Base-by-base conservation (phyloP, 1,140 invertebrate genomes). In the Cydia splendana region DNA sequence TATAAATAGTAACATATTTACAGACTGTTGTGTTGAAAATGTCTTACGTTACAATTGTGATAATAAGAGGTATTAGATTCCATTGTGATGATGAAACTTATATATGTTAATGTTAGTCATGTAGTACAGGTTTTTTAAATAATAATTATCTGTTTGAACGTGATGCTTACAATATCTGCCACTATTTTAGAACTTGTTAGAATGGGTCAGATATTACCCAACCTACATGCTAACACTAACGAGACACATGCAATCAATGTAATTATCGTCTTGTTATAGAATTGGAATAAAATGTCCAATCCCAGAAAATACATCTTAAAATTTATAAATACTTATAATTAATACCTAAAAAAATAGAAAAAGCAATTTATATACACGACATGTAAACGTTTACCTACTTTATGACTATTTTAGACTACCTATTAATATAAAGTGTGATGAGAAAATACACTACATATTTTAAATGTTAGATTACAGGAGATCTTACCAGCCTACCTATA, bases 331-430 rank as follows among this genome's bases (percentile, higher is more conserved):
- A 62, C 57, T 62, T 62, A 62, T 1, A 62, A 20, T 24, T 62
- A 62, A 24, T 24, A 34, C 3, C 65, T 34, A 34, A 34, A 15
- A 13, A 67, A 5, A n/a, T 34, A 34, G 12, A 18, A 30, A 67
- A 30, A 67, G 15, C 28, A 30, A 67, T n/a, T 30, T 67, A 67
- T 67, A 67, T 71, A 71, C 67, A 71, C 12, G n/a, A 42, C n/a
- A 24, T 24, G 34, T 34, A 12, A 34, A 30, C 12, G 34, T 57
- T n/a, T n/a, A 57, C 5, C n/a, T 20, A 57, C 5, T 53, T 20
- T 9, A 20, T 53, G n/a, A 53, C 53, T 4, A n/a, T 62, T 62
- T 12, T 10, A 53, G n/a, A 15, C 5, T 62, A 7, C 53, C 6
- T 18, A 57, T 57, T 4, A n/a, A 5, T 62, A 62, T 24, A n/a